A percentile compares a stretch with the other conserved stretches of the same genome.
Evolutionary conservation across 2,888 invertebrate genomes (phyloP).

Genomic region (Cheilosia vernalis): DNA sequence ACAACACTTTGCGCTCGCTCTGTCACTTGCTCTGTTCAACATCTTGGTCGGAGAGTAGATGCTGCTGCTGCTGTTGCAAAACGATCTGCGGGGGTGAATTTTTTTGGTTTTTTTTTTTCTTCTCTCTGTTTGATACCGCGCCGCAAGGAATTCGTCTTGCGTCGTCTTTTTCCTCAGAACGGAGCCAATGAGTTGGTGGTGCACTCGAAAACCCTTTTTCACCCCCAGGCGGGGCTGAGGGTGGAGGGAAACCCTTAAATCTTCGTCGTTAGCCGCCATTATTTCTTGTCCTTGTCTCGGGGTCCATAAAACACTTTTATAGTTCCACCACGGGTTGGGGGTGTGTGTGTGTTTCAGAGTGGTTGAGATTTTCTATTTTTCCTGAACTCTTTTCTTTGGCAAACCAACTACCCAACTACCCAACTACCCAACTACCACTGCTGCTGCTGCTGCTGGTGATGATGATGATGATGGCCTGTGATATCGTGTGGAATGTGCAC

Average conservation of each 20-base stretch:
- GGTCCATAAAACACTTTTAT: slow-evolving; percentile 83
- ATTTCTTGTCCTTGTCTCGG: slow-evolving; percentile 82
- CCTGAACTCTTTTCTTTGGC: slow-evolving; percentile 14
- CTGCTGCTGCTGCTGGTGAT: slow-evolving; percentile 5
- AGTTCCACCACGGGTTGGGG: slow-evolving; percentile 78
- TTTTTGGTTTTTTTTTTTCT: slow-evolving; percentile 56
- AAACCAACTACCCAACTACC: no score
- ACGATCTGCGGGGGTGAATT: slow-evolving; percentile 77
- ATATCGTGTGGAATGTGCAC: slow-evolving; percentile 16
- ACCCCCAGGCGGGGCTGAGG: slow-evolving; percentile 20
- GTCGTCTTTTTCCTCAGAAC: slow-evolving; percentile 68
- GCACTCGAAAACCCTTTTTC: slow-evolving; percentile 64
- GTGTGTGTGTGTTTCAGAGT: slow-evolving; percentile 14
- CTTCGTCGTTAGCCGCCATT: slow-evolving; percentile 81
- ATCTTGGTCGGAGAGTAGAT: slow-evolving; percentile 64
- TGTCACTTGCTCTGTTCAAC: slow-evolving; percentile 73
- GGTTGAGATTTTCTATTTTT: slow-evolving; percentile 20
- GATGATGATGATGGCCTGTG: slow-evolving; percentile 24
- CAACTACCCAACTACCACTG: slow-evolving; percentile 14
- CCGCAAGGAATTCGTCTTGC: slow-evolving; percentile 75
- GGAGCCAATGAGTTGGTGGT: slow-evolving; percentile 69
- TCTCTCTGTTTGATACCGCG: slow-evolving; percentile 52
- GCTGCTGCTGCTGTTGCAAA: slow-evolving; percentile 70
- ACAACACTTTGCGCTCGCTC: slow-evolving; percentile 55
- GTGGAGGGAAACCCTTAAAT: slow-evolving; percentile 76